A percentile compares a stretch with the other conserved stretches of the same genome.
These are phyloP conservation scores for Moxostoma hubbsi DNA, from an alignment of 2,797 vertebrate species.

Conservation along the genomic window DNA sequence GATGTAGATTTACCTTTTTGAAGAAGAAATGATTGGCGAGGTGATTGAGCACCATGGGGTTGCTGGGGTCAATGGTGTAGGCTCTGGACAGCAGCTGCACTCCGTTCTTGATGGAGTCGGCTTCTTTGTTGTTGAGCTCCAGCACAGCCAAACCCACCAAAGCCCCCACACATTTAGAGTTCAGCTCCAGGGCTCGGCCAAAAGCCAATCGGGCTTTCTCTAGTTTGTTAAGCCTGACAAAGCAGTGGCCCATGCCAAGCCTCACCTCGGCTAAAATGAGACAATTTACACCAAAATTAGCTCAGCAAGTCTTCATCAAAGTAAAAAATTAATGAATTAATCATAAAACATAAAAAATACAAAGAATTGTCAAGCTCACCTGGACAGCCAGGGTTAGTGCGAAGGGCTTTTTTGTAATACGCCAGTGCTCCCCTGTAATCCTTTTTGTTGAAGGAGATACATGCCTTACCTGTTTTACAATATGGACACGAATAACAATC, in stretches of 20 bases:
- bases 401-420: constrained; percentile 98
- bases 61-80: constrained; percentile 98
- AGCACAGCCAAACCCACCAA: constrained; percentile 95
- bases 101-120: constrained; percentile 98
- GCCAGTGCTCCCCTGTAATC: constrained; percentile 97
- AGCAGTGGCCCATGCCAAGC: constrained; percentile 98
- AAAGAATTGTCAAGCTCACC: constrained; percentile 74
- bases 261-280: constrained; percentile 87
- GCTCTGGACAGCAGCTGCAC: constrained; percentile 96
- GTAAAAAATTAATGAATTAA: too few species aligned
- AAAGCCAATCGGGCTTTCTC: constrained; percentile 97
- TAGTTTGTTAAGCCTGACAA: constrained; percentile 96
- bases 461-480: constrained; percentile 88
- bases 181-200: constrained; percentile 93
- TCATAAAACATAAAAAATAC: background rate
- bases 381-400: constrained; percentile 97
- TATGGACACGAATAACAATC: background rate
- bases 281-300: background rate
- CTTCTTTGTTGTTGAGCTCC: constrained; percentile 98
- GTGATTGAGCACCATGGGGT: constrained; percentile 99
- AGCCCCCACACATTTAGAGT: constrained; percentile 96
- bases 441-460: constrained; percentile 99
- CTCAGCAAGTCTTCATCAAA: background rate
- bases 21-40: constrained; percentile 99
- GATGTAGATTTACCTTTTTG: constrained; percentile 81